A percentile compares a stretch with the other conserved stretches of the same genome.
Conservation (phyloP, 2,797 vertebrate species). For the Sebastes baramenuke region DNA sequence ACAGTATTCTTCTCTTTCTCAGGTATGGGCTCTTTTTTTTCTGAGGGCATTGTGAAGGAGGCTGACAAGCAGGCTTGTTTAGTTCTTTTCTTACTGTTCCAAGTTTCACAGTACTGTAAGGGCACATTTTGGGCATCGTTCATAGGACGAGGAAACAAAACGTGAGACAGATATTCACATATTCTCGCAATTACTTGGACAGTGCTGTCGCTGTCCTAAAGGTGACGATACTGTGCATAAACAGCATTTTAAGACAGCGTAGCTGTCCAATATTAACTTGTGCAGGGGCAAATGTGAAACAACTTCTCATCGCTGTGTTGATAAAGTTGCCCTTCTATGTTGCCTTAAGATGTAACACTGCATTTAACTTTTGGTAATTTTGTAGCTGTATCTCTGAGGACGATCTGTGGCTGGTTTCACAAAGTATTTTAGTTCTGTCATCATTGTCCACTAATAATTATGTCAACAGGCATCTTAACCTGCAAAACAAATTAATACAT, state of each 20-base stretch:
- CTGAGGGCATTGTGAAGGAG: constrained; percentile 41
- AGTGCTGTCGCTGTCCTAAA: constrained; percentile 14
- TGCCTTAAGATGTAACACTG: too few species aligned
- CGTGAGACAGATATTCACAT: background rate
- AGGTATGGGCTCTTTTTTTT: background rate
- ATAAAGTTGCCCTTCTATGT: background rate
- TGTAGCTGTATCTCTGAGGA: constrained; percentile 23
- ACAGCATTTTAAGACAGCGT: background rate
- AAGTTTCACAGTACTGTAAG: constrained; percentile 68
- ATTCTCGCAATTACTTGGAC: constrained; percentile 1
- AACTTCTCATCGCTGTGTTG: background rate
- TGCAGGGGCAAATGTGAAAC: background rate
- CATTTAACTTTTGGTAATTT: constrained; percentile 4
- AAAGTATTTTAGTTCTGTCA: constrained; percentile 6
- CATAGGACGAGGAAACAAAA: background rate
- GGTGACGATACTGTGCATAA: background rate
- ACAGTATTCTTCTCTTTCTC: constrained; percentile 14
- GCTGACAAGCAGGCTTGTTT: constrained; percentile 75
- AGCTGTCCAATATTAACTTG: background rate
- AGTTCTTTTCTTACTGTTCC: constrained; percentile 51
- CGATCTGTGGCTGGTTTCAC: background rate
- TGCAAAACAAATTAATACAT: background rate
- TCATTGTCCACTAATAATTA: background rate
- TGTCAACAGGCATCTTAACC: background rate
- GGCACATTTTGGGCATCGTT: constrained; percentile 9